Evolutionary conservation across 2,888 invertebrate genomes (phyloP).

Genomic region (Zeuzera pyrina): DNA sequence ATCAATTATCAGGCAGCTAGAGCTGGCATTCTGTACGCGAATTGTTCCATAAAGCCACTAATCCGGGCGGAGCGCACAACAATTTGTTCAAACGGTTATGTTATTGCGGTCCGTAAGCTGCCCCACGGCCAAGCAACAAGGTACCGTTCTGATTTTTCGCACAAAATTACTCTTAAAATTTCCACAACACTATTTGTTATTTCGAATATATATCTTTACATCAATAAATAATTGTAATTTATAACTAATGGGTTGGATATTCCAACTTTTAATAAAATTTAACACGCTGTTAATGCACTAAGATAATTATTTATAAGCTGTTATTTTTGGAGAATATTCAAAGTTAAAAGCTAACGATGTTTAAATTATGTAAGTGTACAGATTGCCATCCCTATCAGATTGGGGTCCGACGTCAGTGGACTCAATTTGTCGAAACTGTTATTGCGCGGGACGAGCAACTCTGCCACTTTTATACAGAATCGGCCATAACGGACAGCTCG

Average conservation of each 20-base stretch:
- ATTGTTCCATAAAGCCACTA: slow-evolving; percentile 31
- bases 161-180: too few species aligned
- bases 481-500: slow-evolving; percentile 55
- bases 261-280: too few species aligned
- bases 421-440: slow-evolving; percentile 68
- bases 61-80: slow-evolving; percentile 53
- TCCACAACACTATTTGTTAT: too few species aligned
- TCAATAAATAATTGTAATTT: too few species aligned
- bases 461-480: slow-evolving; percentile 53
- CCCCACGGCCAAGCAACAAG: too few species aligned
- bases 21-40: slow-evolving; percentile 38
- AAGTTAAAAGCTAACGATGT: background rate
- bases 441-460: slow-evolving; percentile 45
- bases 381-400: too few species aligned
- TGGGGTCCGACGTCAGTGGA: slow-evolving; percentile 48
- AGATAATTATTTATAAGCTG: too few species aligned
- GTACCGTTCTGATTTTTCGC: too few species aligned
- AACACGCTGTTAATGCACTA: too few species aligned
- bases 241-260: too few species aligned
- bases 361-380: background rate
- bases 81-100: slow-evolving; percentile 71
- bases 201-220: too few species aligned
- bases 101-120: slow-evolving; percentile 64
- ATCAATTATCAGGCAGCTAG: slow-evolving; percentile 61
- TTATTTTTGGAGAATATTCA: too few species aligned